Conservation (phyloP, 2,888 invertebrate species). For the Archaeoteleia sp. region DNA sequence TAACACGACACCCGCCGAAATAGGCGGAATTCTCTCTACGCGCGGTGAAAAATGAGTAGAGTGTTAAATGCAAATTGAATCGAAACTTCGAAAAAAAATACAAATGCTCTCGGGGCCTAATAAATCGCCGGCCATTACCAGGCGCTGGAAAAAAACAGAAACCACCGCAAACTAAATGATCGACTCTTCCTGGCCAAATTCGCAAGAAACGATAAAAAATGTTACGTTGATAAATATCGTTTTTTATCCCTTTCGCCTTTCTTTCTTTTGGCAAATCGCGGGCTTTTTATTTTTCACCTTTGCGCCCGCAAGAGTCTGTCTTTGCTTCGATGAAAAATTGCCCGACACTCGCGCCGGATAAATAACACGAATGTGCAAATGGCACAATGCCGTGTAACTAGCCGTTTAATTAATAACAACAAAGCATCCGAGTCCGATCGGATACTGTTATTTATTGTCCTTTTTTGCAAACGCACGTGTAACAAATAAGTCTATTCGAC, state of each 20-base stretch:
- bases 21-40: conserved; percentile 43
- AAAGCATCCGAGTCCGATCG: neutral
- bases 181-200: conserved; percentile 14
- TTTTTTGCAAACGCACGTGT: no score
- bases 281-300: no score
- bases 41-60: conserved; percentile 48
- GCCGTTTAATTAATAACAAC: conserved; percentile 46
- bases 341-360: conserved; percentile 10
- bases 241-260: conserved; percentile 1
- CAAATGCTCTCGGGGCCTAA: conserved; percentile 21
- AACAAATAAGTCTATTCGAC: no score
- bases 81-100: conserved; percentile 47
- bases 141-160: neutral
- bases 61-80: conserved; percentile 53
- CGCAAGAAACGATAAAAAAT: conserved; percentile 46
- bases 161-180: neutral
- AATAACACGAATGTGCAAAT: neutral
- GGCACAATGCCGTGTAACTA: conserved; percentile 28
- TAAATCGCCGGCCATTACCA: conserved; percentile 46
- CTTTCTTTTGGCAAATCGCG: no score
- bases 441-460: no score
- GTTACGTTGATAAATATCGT: conserved; percentile 39
- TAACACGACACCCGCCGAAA: conserved; percentile 47
- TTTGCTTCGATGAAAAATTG: conserved; percentile 22
- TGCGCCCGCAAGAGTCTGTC: no score